Evolutionary conservation across 2,888 invertebrate genomes (phyloP).

Genomic region (Itoplectis maculator): DNA sequence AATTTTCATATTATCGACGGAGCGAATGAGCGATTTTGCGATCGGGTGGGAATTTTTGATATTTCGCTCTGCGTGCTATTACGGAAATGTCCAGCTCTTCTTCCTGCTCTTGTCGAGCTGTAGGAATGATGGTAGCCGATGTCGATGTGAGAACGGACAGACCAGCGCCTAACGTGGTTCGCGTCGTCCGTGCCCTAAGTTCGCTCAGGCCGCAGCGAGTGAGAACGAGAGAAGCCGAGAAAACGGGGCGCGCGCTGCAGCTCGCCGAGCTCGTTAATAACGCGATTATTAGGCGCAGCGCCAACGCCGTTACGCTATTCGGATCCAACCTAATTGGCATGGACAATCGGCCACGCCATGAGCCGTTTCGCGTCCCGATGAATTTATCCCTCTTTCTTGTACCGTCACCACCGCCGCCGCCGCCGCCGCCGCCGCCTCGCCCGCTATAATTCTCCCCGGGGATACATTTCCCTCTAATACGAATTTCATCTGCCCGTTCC

Average conservation of each 20-base stretch:
- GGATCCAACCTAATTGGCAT: constrained; percentile 81
- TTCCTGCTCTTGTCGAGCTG: too few relatives aligned
- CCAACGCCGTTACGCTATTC: constrained; percentile 79
- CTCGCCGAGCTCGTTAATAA: constrained; percentile 80
- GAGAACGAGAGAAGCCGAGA: constrained; percentile 42
- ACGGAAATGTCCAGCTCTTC: neutral
- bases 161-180: neutral
- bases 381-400: constrained; percentile 77
- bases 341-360: constrained; percentile 79
- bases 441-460: constrained; percentile 69
- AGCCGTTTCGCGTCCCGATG: constrained; percentile 77
- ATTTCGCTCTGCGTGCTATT: too few relatives aligned
- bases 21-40: too few relatives aligned
- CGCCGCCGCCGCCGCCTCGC: constrained; percentile 60
- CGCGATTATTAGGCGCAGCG: constrained; percentile 80
- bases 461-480: constrained; percentile 34
- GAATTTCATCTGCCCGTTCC: constrained; percentile 38
- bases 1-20: too few relatives aligned
- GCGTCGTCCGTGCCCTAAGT: neutral
- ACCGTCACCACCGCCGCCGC: constrained; percentile 58
- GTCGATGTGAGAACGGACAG: constrained; percentile 34
- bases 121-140: neutral
- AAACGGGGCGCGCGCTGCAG: constrained; percentile 48
- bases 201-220: constrained; percentile 8
- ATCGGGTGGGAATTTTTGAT: too few relatives aligned